phyloP scores from a whole-genome alignment of 2,888 invertebrate genomes.

The Ischnus inquisitorius region DNA sequence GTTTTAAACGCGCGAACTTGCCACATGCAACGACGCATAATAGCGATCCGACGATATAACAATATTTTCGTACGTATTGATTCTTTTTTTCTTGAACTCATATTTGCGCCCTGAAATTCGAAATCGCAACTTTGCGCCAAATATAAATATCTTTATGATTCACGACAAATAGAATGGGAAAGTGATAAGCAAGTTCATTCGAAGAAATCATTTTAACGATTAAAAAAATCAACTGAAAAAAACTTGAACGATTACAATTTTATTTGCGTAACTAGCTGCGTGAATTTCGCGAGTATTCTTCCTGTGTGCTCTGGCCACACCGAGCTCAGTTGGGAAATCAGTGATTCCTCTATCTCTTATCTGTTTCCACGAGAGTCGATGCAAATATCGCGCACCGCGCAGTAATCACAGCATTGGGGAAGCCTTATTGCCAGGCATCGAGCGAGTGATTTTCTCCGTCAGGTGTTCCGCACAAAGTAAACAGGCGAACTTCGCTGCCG shows the following conservation, averaged over 20 bases:
- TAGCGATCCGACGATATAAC: neutral
- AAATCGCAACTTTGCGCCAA: too few relatives aligned
- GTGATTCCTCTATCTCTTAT: slow-evolving; percentile 35
- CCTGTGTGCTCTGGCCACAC: neutral
- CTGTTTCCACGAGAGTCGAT: slow-evolving; percentile 34
- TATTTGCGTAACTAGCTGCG: neutral
- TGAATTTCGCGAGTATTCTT: neutral
- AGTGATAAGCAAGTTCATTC: too few relatives aligned
- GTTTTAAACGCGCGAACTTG: neutral
- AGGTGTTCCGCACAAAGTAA: slow-evolving; percentile 20
- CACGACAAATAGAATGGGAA: too few relatives aligned
- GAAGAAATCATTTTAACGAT: too few relatives aligned
- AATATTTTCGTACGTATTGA: neutral
- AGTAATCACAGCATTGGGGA: neutral
- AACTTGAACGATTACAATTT: too few relatives aligned
- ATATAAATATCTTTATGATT: too few relatives aligned
- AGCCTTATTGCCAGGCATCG: neutral
- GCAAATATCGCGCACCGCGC: neutral
- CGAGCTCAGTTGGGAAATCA: slow-evolving; percentile 6
- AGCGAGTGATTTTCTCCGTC: slow-evolving; percentile 14
- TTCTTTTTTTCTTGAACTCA: neutral
- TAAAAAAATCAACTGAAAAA: too few relatives aligned
- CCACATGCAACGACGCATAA: neutral
- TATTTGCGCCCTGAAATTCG: neutral
- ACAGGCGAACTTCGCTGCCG: slow-evolving; percentile 4